Evolutionary conservation across 2,797 vertebrate genomes (phyloP).

Genomic region (Lutra lutra): DNA sequence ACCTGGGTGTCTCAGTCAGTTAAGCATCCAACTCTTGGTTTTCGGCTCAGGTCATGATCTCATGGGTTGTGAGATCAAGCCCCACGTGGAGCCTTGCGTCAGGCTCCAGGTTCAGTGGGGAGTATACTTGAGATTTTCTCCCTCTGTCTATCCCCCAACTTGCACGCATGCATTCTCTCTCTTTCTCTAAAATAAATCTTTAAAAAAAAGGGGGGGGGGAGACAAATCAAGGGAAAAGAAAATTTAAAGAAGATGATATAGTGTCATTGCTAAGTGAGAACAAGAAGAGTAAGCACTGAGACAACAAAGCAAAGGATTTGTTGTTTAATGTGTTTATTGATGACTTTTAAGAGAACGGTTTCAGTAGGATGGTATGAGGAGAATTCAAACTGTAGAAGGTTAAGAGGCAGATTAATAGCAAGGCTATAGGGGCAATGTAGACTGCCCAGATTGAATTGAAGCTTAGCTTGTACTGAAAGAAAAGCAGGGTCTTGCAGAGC

Average conservation of each 20-base stretch:
- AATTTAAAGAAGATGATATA: background rate
- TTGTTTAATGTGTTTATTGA: background rate
- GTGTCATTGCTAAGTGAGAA: background rate
- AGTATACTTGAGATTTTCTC: background rate
- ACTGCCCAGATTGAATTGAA: background rate
- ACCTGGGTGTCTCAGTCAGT: background rate
- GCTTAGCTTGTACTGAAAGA: background rate
- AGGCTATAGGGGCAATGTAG: background rate
- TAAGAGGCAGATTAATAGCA: background rate
- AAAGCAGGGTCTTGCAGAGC: background rate
- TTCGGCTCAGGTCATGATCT: background rate
- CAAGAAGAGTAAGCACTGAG: background rate
- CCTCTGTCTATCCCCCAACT: background rate
- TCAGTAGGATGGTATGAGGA: background rate
- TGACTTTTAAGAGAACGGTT: background rate
- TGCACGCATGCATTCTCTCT: background rate
- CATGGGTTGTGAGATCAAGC: background rate
- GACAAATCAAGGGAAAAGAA: background rate
- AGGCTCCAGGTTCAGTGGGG: background rate
- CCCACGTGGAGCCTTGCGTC: background rate
- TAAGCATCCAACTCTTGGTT: background rate
- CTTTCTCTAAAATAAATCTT: background rate
- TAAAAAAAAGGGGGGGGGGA: background rate
- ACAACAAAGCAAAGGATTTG: background rate
- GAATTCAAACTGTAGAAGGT: background rate